Conservation (phyloP, 2,888 invertebrate species). For the Melipona bicolor region DNA sequence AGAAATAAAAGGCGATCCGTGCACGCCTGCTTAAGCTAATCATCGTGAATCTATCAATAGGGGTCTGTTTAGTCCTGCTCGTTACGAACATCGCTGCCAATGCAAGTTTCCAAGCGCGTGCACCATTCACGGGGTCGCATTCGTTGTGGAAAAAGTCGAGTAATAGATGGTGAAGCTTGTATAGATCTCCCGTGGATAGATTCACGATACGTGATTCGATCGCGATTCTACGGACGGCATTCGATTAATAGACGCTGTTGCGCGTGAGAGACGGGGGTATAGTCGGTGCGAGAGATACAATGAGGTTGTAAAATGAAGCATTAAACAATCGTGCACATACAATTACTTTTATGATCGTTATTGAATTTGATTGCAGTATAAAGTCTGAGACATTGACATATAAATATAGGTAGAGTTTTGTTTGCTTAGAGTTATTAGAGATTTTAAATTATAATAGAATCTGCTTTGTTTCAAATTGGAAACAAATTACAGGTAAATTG, state of each 20-base stretch:
- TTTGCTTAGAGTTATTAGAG: background rate
- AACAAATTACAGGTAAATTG: too few relatives aligned
- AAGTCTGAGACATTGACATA: background rate
- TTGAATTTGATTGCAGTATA: background rate
- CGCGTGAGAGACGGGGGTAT: slow-evolving; percentile 13
- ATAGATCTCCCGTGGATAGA: slow-evolving; percentile 23
- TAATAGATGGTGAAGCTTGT: background rate
- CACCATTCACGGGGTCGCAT: too few relatives aligned
- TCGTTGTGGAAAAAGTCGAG: background rate
- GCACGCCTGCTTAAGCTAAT: slow-evolving; percentile 43
- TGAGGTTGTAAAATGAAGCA: background rate
- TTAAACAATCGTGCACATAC: background rate
- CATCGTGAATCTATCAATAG: slow-evolving; percentile 47
- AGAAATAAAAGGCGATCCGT: slow-evolving; percentile 45
- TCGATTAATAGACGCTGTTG: slow-evolving; percentile 9
- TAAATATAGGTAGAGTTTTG: too few relatives aligned
- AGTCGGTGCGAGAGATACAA: background rate
- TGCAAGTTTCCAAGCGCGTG: background rate
- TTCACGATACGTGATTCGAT: slow-evolving; percentile 32
- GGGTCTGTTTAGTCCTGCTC: background rate
- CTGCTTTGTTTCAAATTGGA: background rate
- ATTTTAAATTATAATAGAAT: background rate
- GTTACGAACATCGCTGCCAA: background rate
- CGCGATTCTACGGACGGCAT: slow-evolving; percentile 50
- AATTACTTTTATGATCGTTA: background rate